phyloP scores from a whole-genome alignment of 2,113 vertebrate genomes.

The Brachyhypopomus gauderio region DNA sequence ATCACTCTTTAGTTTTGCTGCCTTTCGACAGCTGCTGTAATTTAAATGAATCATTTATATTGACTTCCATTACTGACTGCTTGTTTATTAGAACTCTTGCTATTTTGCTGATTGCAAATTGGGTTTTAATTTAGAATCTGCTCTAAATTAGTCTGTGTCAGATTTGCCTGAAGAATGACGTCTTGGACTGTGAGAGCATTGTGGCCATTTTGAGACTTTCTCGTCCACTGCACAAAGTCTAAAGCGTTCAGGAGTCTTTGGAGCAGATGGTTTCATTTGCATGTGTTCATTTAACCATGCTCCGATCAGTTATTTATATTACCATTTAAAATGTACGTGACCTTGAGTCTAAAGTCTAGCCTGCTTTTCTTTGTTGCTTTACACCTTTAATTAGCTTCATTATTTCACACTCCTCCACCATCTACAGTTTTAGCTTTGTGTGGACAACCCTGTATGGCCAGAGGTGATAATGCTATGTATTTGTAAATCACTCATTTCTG shows the following conservation, averaged over 20 bases:
- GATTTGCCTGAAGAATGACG: slow-evolving; percentile 13
- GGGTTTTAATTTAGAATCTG: slow-evolving; percentile 11
- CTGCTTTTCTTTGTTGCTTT: slow-evolving; percentile 66
- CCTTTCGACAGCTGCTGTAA: slow-evolving; percentile 31
- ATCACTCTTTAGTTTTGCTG: slow-evolving; percentile 3
- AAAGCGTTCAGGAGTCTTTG: slow-evolving; percentile 18
- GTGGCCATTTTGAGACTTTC: slow-evolving; percentile 31
- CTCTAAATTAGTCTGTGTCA: slow-evolving; percentile 1
- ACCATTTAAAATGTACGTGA: slow-evolving; percentile 76
- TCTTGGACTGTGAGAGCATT: not conserved
- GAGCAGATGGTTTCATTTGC: slow-evolving; percentile 73
- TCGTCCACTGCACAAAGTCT: slow-evolving; percentile 1
- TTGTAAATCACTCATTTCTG: slow-evolving; percentile 66
- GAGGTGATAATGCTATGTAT: slow-evolving; percentile 69
- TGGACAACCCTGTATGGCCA: slow-evolving; percentile 59
- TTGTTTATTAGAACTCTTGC: slow-evolving; percentile 42
- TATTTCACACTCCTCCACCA: slow-evolving; percentile 72
- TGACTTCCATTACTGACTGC: slow-evolving; percentile 41
- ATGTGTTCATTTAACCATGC: slow-evolving; percentile 67
- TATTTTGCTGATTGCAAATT: slow-evolving; percentile 32
- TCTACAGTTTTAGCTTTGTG: slow-evolving; percentile 62
- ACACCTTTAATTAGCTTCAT: slow-evolving; percentile 78
- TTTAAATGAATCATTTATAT: slow-evolving; percentile 49
- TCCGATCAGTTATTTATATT: slow-evolving; percentile 64
- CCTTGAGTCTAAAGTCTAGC: slow-evolving; percentile 67